These are phyloP conservation scores for Sarcoramphus papa DNA, from an alignment of 2,797 vertebrate genomes.

Conservation along the genomic window DNA sequence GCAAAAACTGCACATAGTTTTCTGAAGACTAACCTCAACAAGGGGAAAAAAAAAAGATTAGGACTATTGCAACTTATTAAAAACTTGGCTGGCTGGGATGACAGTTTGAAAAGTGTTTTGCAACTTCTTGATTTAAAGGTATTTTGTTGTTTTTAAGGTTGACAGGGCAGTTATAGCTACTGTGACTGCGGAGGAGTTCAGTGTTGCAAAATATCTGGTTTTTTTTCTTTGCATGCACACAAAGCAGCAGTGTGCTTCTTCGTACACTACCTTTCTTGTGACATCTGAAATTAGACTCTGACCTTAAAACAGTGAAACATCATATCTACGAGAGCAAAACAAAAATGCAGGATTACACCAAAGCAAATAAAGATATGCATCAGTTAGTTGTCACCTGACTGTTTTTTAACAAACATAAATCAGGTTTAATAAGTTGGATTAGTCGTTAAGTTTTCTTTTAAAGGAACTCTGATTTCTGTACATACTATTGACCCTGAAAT, in stretches of 20 bases:
- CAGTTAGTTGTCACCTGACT: constrained; percentile 43
- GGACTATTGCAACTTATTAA: not conserved
- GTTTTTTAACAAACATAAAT: constrained; percentile 57
- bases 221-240: constrained; percentile 3
- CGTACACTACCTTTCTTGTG: not conserved
- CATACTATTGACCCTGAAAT: not conserved
- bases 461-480: not conserved
- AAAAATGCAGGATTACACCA: constrained; percentile 57
- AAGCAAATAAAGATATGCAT: constrained; percentile 64
- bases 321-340: constrained; percentile 9
- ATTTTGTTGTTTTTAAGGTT: constrained; percentile 1
- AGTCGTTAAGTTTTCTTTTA: not conserved
- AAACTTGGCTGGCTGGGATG: not conserved
- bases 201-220: constrained; percentile 10
- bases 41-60: too few species aligned
- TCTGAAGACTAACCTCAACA: not conserved
- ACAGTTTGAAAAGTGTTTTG: not conserved
- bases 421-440: constrained; percentile 46
- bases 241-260: constrained; percentile 17
- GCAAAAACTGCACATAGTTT: not conserved
- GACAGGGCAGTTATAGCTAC: not conserved
- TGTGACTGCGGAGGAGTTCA: not conserved
- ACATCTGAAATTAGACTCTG: constrained; percentile 55
- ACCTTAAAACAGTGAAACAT: constrained; percentile 35
- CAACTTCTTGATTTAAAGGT: not conserved